phyloP scores from a whole-genome alignment of 2,888 invertebrate genomes.

The Eumacrocentrus americanus region DNA sequence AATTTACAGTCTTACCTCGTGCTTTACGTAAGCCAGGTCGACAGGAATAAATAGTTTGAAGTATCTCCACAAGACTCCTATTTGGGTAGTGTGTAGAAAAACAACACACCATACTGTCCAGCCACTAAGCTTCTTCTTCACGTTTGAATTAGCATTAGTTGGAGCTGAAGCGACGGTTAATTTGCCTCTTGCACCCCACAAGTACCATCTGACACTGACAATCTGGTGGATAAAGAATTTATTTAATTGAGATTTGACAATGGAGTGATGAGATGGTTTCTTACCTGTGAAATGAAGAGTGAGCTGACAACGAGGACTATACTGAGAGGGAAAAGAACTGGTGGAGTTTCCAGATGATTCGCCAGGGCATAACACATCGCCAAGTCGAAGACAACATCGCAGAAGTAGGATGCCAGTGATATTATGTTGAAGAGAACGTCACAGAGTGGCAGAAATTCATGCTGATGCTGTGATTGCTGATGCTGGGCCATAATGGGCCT shows the following conservation, averaged over 20 bases:
- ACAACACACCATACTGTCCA: constrained; percentile 63
- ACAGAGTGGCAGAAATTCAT: constrained; percentile 87
- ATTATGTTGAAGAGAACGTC: constrained; percentile 91
- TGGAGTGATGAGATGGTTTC: no score
- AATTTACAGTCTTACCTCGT: constrained; percentile 67
- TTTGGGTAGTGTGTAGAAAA: constrained; percentile 71
- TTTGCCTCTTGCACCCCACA: constrained; percentile 61
- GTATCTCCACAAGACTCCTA: constrained; percentile 81
- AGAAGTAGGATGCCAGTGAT: constrained; percentile 87
- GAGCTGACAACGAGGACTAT: constrained; percentile 76
- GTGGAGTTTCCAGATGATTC: constrained; percentile 60
- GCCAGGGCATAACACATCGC: constrained; percentile 85
- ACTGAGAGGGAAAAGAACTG: constrained; percentile 59
- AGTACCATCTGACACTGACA: constrained; percentile 78
- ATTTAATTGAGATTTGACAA: no score
- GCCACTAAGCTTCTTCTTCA: constrained; percentile 43
- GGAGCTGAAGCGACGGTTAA: constrained; percentile 39
- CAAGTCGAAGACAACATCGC: constrained; percentile 88
- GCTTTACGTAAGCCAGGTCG: constrained; percentile 80
- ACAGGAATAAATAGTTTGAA: constrained; percentile 85
- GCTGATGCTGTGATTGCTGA: constrained; percentile 53
- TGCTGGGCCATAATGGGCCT: constrained; percentile 61
- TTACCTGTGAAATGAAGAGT: constrained; percentile 75
- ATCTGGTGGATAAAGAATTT: constrained; percentile 59
- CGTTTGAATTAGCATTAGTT: constrained; percentile 40